These are phyloP conservation scores for Matsumurasca onukii DNA, from an alignment of 1,140 invertebrate genomes.

Conservation along the genomic window DNA sequence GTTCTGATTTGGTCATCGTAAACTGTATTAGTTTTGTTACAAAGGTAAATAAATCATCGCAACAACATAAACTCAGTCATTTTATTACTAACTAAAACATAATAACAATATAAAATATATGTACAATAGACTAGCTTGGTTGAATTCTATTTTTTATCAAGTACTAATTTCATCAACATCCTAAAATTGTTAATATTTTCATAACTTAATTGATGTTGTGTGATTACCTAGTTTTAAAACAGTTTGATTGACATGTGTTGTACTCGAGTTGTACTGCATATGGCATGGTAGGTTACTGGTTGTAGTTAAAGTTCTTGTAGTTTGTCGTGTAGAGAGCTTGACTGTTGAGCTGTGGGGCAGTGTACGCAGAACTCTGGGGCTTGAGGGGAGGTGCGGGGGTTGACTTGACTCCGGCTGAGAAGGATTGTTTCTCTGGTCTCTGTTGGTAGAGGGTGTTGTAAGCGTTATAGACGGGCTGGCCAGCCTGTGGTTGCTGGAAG, in stretches of 20 bases:
- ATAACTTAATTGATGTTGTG: not conserved
- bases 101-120: slow-evolving; percentile 1
- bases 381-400: slow-evolving; percentile 43
- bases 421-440: slow-evolving; percentile 26
- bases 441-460: slow-evolving; percentile 28
- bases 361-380: slow-evolving; percentile 31
- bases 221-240: not conserved
- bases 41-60: no score
- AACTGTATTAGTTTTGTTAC: no score
- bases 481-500: not conserved
- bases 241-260: no score
- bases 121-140: slow-evolving; percentile 12
- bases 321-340: not conserved
- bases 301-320: slow-evolving; percentile 19
- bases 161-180: not conserved
- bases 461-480: slow-evolving; percentile 26
- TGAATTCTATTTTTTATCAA: not conserved
- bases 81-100: slow-evolving; percentile 12
- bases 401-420: slow-evolving; percentile 37
- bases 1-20: no score
- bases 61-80: slow-evolving; percentile 23
- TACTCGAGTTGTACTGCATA: not conserved
- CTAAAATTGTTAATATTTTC: not conserved
- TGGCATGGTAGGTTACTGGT: not conserved
- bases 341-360: not conserved